Percentiles rank a stretch among this genome's conserved stretches.
These are phyloP conservation scores for Idaea straminata DNA, from an alignment of 2,888 invertebrate genomes.

Conservation along the genomic window DNA sequence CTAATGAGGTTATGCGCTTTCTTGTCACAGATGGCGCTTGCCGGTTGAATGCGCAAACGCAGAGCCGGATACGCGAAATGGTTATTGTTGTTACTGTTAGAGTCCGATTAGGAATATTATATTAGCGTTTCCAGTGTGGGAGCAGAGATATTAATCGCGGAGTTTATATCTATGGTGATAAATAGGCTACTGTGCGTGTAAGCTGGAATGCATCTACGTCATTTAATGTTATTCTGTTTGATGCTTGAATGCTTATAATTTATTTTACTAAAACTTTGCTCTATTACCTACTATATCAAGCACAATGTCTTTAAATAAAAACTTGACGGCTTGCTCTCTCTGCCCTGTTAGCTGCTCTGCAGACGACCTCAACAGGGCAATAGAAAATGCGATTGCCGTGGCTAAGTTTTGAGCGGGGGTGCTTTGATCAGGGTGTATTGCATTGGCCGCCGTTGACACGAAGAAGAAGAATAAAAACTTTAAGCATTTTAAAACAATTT, in stretches of 20 bases:
- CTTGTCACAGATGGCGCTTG: conserved; percentile 75
- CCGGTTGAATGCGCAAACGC: conserved; percentile 71
- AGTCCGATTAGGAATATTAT: conserved; percentile 59
- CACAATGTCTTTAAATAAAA: background rate
- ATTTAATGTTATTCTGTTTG: conserved; percentile 8
- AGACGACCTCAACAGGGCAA: too few relatives aligned
- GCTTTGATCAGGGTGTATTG: too few relatives aligned
- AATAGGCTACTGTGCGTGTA: conserved; percentile 30
- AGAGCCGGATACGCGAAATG: conserved; percentile 77
- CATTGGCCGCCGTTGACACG: too few relatives aligned
- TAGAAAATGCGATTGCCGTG: too few relatives aligned
- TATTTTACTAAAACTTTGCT: background rate
- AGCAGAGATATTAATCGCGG: conserved; percentile 40
- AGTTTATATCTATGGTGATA: conserved; percentile 22
- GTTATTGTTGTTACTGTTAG: conserved; percentile 68
- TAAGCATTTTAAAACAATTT: too few relatives aligned
- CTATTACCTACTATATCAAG: background rate
- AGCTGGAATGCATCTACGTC: conserved; percentile 5
- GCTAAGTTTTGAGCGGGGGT: too few relatives aligned
- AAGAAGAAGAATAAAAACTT: too few relatives aligned
- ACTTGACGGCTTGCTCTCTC: too few relatives aligned
- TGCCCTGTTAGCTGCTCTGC: too few relatives aligned
- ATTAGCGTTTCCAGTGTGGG: conserved; percentile 56
- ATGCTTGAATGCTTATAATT: conserved; percentile 14
- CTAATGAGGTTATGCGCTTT: conserved; percentile 80